Conservation (phyloP, 2,113 vertebrate genomes). For the human region GRCh38 chr20:39363501-39364000, state of each 20-base stretch:
- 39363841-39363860: not conserved
- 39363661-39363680: not conserved
- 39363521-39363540: not conserved
- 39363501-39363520: not conserved
- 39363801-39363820: not conserved
- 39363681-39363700: not conserved
- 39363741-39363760: conserved; percentile 30
- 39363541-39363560: not conserved
- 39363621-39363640: not conserved
- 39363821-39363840: not conserved
- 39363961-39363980: not conserved
- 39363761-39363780: not conserved
- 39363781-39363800: not conserved
- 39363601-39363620: not conserved
- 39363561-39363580: not conserved
- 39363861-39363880: not conserved
- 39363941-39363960: not conserved
- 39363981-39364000: not conserved
- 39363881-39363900: not conserved
- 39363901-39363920: not conserved
- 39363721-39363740: not conserved
- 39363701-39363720: not conserved
- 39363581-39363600: not conserved
- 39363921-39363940: not conserved
- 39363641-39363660: not conserved